Base-by-base conservation (phyloP, 2,797 vertebrate species). In the Gadopsis bispinosus region DNA sequence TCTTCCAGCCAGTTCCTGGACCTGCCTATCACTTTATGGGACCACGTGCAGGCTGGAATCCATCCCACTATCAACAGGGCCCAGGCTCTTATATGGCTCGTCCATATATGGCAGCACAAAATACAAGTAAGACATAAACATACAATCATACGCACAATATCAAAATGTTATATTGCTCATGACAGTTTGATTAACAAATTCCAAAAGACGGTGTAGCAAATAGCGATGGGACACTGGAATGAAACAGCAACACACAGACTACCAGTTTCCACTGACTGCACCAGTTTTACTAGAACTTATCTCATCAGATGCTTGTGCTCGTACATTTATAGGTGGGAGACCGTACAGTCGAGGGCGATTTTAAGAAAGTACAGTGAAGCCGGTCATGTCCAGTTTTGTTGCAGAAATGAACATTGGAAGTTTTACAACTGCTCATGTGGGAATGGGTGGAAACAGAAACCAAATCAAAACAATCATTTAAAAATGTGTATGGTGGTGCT, bases 301-400 rank as follows among this genome's bases (percentile, higher is more conserved):
- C 1, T 19, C 29, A 22, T 47, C 26, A 12, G n/a, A 48, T 50
- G 19, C 45, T 9, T 1, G 29, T n/a, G 62, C 20, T 35, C 17
- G 6, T 4, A 0, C 10, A 0, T 51, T 54, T 19, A 0, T 45
- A 17, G 59, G 29, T 14, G 1, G 31, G 14, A 63, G 0, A 11
- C 19, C 37, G 69, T 16, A 41, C 45, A 12, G 5, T 22, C 72
- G 2, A 50, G 11, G 22, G 53, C 48, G 3, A 16, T 17, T 69
- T n/a, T n/a, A 8, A 48, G 14, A 62, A 69, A 60, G 26, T 33
- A 10, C 4, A 55, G 7, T 73, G 26, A 83, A 73, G 12, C 45
- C 10, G 0, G 26, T 26, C 1, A 26, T 35, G 35, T 83, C 1
- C 14, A 9, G 43, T 75, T 88, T 65, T 73, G 20, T 89, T 86